A percentile compares a stretch with the other conserved stretches of the same genome.
Conservation (phyloP, 1,140 invertebrate genomes). For the Pectinophora gossypiella region DNA sequence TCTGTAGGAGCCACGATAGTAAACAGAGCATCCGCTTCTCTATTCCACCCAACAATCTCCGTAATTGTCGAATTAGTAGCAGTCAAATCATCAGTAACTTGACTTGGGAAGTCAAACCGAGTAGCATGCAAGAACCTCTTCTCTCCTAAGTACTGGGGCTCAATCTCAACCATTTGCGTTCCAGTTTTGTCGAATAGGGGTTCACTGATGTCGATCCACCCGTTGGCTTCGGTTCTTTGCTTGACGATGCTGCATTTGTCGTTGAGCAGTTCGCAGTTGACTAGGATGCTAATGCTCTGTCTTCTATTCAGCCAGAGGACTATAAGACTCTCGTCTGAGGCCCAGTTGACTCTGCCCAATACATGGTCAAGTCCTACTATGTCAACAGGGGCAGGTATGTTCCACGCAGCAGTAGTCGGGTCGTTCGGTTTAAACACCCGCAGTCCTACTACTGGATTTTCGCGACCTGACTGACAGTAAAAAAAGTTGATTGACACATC, state of each 20-base stretch:
- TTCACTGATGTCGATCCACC: constrained; percentile 64
- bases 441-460: constrained; percentile 85
- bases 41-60: constrained; percentile 64
- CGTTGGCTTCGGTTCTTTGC: constrained; percentile 55
- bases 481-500: too few relatives aligned
- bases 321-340: constrained; percentile 80
- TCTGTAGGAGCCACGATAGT: constrained; percentile 67
- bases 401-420: constrained; percentile 30
- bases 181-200: constrained; percentile 68
- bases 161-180: constrained; percentile 56
- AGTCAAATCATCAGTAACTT: constrained; percentile 78
- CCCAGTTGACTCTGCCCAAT: constrained; percentile 85
- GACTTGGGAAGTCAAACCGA: constrained; percentile 50
- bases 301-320: constrained; percentile 91
- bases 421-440: constrained; percentile 76
- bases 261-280: constrained; percentile 71
- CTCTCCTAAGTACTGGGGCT: constrained; percentile 42
- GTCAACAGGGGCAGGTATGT: constrained; percentile 71
- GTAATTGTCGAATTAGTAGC: constrained; percentile 72
- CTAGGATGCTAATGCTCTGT: constrained; percentile 83
- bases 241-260: constrained; percentile 67
- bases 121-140: constrained; percentile 57
- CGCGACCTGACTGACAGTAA: constrained; percentile 80
- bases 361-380: constrained; percentile 71
- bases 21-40: constrained; percentile 68